Conservation (phyloP, 37 sponge, comb jelly and placozoan genomes). For the Axinella damicornis region DNA sequence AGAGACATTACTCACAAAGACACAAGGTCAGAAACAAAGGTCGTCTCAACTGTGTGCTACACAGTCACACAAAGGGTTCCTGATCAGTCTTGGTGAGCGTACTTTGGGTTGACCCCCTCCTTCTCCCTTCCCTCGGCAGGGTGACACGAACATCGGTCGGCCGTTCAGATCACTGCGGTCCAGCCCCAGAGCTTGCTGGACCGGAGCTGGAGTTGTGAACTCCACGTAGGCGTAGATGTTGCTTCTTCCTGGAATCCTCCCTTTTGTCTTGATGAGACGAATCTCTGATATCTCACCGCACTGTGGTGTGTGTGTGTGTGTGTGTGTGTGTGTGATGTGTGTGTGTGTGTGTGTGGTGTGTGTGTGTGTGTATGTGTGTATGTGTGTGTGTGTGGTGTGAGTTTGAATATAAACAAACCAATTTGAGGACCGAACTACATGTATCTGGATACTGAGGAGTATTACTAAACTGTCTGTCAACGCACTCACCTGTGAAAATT, state of each 20-base stretch:
- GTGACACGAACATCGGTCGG: conserved; percentile 63
- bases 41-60: too few relatives aligned
- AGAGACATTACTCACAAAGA: too few relatives aligned
- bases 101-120: too few relatives aligned
- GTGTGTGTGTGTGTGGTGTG: background rate
- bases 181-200: conserved; percentile 38
- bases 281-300: conserved; percentile 75
- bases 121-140: conserved; percentile 30
- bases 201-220: conserved; percentile 34
- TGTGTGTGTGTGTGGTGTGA: too few relatives aligned
- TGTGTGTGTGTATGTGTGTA: too few relatives aligned
- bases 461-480: too few relatives aligned
- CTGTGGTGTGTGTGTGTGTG: conserved; percentile 2
- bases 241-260: background rate
- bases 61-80: too few relatives aligned
- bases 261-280: conserved; percentile 37
- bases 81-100: too few relatives aligned
- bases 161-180: conserved; percentile 49
- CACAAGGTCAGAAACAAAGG: too few relatives aligned
- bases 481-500: conserved; percentile 41
- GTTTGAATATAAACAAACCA: background rate
- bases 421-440: too few relatives aligned
- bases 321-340: background rate
- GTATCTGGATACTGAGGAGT: too few relatives aligned
- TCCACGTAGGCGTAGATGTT: conserved; percentile 71